These are phyloP conservation scores for Bombus confusus DNA, from an alignment of 1,140 invertebrate species.

Conservation along the genomic window DNA sequence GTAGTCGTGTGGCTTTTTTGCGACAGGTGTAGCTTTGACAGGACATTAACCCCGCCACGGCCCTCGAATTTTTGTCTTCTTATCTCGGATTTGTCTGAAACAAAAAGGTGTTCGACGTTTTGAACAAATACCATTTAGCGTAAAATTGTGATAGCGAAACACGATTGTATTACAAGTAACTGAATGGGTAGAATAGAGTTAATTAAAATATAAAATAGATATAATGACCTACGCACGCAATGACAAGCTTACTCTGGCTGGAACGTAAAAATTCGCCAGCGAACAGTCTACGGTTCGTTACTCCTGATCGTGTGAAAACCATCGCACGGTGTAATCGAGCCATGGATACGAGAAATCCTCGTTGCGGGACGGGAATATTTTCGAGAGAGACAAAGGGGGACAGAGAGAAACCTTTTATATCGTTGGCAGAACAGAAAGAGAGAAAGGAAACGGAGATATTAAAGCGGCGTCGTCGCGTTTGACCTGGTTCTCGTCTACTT, in stretches of 20 bases:
- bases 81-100: too few species aligned
- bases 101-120: too few species aligned
- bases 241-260: not conserved
- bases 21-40: too few species aligned
- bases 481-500: conserved; percentile 47
- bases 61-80: too few species aligned
- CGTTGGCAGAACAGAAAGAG: not conserved
- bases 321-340: not conserved
- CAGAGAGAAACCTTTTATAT: not conserved
- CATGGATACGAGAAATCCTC: not conserved
- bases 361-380: not conserved
- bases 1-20: too few species aligned
- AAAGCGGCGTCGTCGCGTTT: conserved; percentile 41
- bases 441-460: conserved; percentile 14
- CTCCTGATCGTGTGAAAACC: conserved; percentile 6
- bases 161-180: too few species aligned
- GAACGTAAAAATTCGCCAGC: not conserved
- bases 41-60: too few species aligned
- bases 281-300: conserved; percentile 26
- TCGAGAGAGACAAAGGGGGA: not conserved
- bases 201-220: too few species aligned
- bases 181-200: too few species aligned
- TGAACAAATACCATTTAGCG: too few species aligned
- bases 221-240: not conserved
- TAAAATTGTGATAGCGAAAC: too few species aligned